Conservation (phyloP, 2,113 vertebrate genomes). For the Festucalex cinctus region DNA sequence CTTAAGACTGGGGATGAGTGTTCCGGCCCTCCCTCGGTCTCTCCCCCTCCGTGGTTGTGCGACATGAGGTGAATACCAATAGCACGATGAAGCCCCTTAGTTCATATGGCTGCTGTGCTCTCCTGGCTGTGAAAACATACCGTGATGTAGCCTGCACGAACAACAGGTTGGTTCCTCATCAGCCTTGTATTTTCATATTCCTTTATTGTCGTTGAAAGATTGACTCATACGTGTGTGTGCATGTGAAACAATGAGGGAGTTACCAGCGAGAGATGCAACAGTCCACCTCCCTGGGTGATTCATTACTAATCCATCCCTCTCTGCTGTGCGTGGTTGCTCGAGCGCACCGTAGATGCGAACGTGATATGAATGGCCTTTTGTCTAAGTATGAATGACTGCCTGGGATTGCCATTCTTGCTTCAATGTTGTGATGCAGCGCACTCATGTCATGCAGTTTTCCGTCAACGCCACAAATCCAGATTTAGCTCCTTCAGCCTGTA, state of each 20-base stretch:
- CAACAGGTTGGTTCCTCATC: conserved; percentile 53
- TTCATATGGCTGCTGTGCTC: conserved; percentile 43
- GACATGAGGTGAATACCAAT: conserved; percentile 69
- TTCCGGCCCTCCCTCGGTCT: conserved; percentile 35
- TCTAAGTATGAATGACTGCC: conserved; percentile 61
- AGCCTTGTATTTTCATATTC: conserved; percentile 2
- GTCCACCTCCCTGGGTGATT: conserved; percentile 64
- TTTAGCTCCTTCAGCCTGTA: conserved; percentile 36
- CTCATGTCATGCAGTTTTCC: conserved; percentile 34
- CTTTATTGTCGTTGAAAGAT: conserved; percentile 11
- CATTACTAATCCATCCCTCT: conserved; percentile 60
- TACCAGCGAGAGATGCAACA: conserved; percentile 62
- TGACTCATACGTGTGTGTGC: conserved; percentile 22
- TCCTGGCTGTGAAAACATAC: conserved; percentile 45
- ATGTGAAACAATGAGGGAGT: conserved; percentile 55
- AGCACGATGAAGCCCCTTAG: conserved; percentile 36
- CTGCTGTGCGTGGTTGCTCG: conserved; percentile 64
- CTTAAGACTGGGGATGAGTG: conserved; percentile 41
- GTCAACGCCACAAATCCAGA: conserved; percentile 41
- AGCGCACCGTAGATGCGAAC: conserved; percentile 60
- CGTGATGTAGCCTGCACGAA: conserved; percentile 21
- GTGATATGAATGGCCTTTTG: conserved; percentile 70
- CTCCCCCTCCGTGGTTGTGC: conserved; percentile 36
- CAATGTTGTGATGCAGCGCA: conserved; percentile 50
- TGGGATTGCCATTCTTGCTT: conserved; percentile 48